A percentile compares a stretch with the other conserved stretches of the same genome.
Evolutionary conservation across 2,113 vertebrate species (phyloP).

Genomic region (Thinocorus orbignyianus): DNA sequence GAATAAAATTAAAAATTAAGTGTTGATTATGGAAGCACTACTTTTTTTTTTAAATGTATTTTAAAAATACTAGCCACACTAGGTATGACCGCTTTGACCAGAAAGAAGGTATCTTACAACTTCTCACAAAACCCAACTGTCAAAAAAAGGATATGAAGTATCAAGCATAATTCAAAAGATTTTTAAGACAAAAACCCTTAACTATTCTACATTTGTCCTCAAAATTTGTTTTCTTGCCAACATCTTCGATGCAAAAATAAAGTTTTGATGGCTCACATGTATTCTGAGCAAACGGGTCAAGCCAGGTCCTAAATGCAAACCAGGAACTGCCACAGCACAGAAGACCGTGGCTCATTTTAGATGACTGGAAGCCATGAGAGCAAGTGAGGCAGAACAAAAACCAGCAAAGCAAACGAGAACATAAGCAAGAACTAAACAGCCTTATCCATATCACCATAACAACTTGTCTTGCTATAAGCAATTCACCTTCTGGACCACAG

Average conservation of each 20-base stretch:
- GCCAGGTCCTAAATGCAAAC: neutral
- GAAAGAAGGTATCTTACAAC: neutral
- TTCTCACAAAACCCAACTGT: neutral
- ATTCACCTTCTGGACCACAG: neutral
- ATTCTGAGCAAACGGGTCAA: neutral
- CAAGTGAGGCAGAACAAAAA: neutral
- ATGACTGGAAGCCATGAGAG: neutral
- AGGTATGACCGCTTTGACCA: neutral
- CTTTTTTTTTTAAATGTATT: neutral
- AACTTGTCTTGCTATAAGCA: neutral
- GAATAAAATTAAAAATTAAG: neutral
- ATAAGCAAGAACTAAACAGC: neutral
- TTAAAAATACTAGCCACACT: neutral
- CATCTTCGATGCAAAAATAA: neutral
- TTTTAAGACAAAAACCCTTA: neutral
- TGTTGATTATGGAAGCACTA: neutral
- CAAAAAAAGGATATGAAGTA: neutral
- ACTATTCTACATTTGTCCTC: neutral
- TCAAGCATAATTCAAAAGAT: neutral
- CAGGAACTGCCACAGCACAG: neutral
- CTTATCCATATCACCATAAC: neutral
- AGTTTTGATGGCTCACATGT: neutral
- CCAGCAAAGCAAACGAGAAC: neutral
- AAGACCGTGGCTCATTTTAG: neutral
- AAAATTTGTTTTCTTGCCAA: neutral